Base-by-base conservation (phyloP, 2,797 vertebrate genomes). In the Acestrorhynchus altus region DNA sequence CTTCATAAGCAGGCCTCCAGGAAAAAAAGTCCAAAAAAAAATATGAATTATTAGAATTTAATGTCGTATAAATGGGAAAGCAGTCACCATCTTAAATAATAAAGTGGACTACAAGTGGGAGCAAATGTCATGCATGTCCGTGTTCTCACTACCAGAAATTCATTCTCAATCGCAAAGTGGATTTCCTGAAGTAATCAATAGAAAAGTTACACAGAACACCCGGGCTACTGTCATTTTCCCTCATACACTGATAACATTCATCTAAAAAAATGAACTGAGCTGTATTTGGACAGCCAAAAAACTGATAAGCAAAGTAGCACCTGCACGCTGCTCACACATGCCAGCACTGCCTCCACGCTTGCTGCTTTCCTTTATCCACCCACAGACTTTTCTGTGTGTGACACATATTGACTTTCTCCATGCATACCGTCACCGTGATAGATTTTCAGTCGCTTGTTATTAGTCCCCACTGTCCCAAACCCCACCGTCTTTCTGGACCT, bases 381-480 rank as follows among this genome's bases (percentile, higher is more conserved):
- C 63, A 22, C 80, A 79, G 81, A 54, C 22, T 68, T 78, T 68
- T 78, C 56, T 75, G 49, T 79, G 67, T 72, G 82, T 78, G 78
- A 79, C 80, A 76, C 69, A 51, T 77, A 85, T 85, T 35, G 76
- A 85, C 73, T 4, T 83, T 67, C 68, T 59, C 65, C 59, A 67
- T 77, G 66, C 76, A 76, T 57, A 78, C 64, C 56, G 78, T 72
- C 81, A 77, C 73, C 40, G 28, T 81, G 73, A 85, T 85, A 79
- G 78, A 83, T 81, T 83, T 85, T 81, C 73, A 83, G 72, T 83
- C 81, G 44, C 52, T 71, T 39, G 28, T 65, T 46, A 68, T 83
- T 81, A 81, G 78, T 81, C 73, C 70, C 81, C 49, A 47, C 76
- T 46, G 52, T 79, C 69, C 24, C 56, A 59, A 83, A 44, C 64